Base-by-base conservation (phyloP, 2,797 vertebrate species). In the Phoebastria nigripes region DNA sequence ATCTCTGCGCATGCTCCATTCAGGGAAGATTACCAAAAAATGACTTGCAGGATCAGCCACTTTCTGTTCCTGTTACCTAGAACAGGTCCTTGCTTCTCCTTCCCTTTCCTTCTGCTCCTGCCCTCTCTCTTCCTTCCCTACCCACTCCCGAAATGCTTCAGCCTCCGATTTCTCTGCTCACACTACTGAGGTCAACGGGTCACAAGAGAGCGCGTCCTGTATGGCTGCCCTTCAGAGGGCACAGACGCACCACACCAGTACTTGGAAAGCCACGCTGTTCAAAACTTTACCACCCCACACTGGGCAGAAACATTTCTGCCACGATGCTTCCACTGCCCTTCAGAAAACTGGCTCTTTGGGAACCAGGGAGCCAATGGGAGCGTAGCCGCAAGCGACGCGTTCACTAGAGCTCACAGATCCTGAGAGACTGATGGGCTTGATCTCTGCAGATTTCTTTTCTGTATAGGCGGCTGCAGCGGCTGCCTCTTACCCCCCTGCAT, bases 351-450 rank as follows among this genome's bases (percentile, higher is more conserved):
- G 2, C 29, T 31, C 31, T 42, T 25, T 54, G 24, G 42, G 15
- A 58, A 33, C 1, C 0, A 0, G 35, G 55, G 25, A 86, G 12
- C 62, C 46, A 41, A 25, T 8, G 11, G 39, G 21, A 82, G 42
- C 0, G 0, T 2, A 56, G 54, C 22, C 5, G 2, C 33, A 33
- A 6, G 8, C 16, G 74, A 44, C 3, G 6, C 1, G 0, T 5
- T 16, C 44, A 2, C 21, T 62, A 3, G 4, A 80, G 41, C 31
- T 62, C 42, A 51, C 11, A 12, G 24, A 47, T 28, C 12, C 47
- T 47, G n/a, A 59, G n/a, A 25, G 46, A 35, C 20, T 17, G 8
- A 11, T 2, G 3, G 19, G 26, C 4, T 37, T 37, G 12, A 15
- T 58, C 19, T n/a, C 3, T 65, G 41, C 61, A 42, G 26, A 16